Evolutionary conservation across 64 coral and sea anemone genomes (phyloP), one percentile per base, ranked within the genome.

Genomic region (Catalaphyllia jardinei): DNA sequence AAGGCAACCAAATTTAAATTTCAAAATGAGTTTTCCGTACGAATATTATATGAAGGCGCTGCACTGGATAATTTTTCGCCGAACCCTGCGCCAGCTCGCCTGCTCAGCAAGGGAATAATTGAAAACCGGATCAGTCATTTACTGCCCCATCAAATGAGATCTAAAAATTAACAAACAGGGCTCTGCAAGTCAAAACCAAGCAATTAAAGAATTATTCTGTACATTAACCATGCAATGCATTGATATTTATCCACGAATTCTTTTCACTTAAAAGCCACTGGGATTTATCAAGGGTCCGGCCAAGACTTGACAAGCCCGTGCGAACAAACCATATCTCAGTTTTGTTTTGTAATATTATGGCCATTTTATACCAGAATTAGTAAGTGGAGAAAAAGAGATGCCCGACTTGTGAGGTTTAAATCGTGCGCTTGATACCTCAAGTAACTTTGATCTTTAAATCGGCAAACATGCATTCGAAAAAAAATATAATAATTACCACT

Each of bases 141-240:
- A 30, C 54, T 33, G 17, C 54, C 31, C 57, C 54, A 29, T 81
- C 57, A 18, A 30, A 16, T 63, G 15, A 81, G 15, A 81, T 60
- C 79, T 62, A 33, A 31, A 81, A 63, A 63, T 61, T 63, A 62
- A 81, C 79, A 81, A 81, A 62, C 59, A 81, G 13, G 31, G n/a
- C 79, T 33, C 31, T 35, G 16, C 11, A 15, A 28, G 18, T 50
- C 19, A 38, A 71, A 85, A 42, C 39, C 33, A 39, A 31, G 31
- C 63, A 85, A 85, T 71, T 85, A 71, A 85, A 31, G 35, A 15
- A 85, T 85, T 85, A 85, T 85, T 85, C 63, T 71, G 62, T 69
- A 42, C n/a, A 71, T 85, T 51, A 85, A 71, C 67, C 63, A 50
- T 12, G 80, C 62, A n/a, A 29, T 39, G 31, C 63, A 39, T 19